Base-by-base conservation (phyloP, 2,797 vertebrate species). In the Epinephelus awoara region DNA sequence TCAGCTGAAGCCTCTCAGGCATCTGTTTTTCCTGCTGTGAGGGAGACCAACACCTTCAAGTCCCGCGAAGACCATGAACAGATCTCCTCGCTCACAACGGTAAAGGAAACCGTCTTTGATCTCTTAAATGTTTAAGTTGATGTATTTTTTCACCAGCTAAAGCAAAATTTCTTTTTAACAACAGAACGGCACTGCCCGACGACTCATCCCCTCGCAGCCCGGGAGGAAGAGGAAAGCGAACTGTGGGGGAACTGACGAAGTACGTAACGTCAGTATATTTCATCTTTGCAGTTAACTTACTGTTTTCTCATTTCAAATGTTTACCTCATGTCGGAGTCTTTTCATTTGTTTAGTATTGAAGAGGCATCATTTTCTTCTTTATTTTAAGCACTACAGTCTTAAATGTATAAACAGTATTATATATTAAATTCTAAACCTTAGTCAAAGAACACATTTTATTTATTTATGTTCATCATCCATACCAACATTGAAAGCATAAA, bases 161-260 rank as follows among this genome's bases (percentile, higher is more conserved):
- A 63, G 4, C 4, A 1, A 29, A 10, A 13, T 80, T 38, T 74
- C 2, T 61, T 14, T 46, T 6, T n/a, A 23, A 25, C 1, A 0
- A 18, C 2, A 98, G 95, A 98, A 98, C 78, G 97, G 97, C 59
- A 97, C 96, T 0, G 93, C 96, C 1, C 94, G 97, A 2, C 94
- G 97, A 67, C 94, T 96, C 27, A 92, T 97, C 83, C 95, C 97
- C 0, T 85, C 96, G 51, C 96, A 96, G 87, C 96, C 97, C 0
- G 97, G 97, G 17, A 94, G 97, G 88, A 98, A 98, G 86, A 95
- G 97, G 63, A 98, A 98, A 79, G 96, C 96, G 0, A 97, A 96
- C 66, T 97, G 96, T 72, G 94, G 97, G 38, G 95, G 95, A 72
- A 90, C 95, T 0, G 97, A 98, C 5, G 97, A 98, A 96, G 97